Evolutionary conservation across 2,888 invertebrate species (phyloP).

Genomic region (Theodoxus fluviatilis): DNA sequence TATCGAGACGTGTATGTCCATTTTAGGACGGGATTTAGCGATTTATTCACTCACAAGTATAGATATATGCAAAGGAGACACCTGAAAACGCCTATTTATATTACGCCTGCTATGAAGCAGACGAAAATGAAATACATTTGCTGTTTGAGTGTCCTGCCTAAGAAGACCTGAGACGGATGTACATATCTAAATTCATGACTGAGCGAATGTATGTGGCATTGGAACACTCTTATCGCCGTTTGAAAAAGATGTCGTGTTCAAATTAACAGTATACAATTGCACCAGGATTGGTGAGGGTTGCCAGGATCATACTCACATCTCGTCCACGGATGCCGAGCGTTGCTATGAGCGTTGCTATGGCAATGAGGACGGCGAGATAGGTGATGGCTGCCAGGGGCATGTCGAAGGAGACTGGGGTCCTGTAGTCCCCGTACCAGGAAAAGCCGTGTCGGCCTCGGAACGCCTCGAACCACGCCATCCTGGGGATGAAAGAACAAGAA

Average conservation of each 20-base stretch:
- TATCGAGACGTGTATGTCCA: too few species aligned
- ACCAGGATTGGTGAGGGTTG: too few species aligned
- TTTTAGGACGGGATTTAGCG: too few species aligned
- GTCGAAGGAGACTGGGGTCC: slow-evolving; percentile 48
- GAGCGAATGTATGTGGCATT: neutral
- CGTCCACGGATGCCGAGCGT: slow-evolving; percentile 53
- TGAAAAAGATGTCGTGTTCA: too few species aligned
- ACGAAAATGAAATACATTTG: too few species aligned
- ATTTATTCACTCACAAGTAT: too few species aligned
- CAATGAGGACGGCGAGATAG: slow-evolving; percentile 49
- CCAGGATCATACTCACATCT: slow-evolving; percentile 41
- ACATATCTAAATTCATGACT: neutral
- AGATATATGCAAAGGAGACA: too few species aligned
- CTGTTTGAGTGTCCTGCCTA: too few species aligned
- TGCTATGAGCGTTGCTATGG: slow-evolving; percentile 49
- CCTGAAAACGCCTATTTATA: too few species aligned
- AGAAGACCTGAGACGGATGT: too few species aligned
- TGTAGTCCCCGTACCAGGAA: slow-evolving; percentile 45
- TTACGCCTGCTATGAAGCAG: too few species aligned
- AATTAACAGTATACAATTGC: too few species aligned
- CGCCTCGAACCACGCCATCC: slow-evolving; percentile 52
- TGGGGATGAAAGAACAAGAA: slow-evolving; percentile 31
- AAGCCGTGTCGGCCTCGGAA: slow-evolving; percentile 50
- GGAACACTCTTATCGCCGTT: neutral
- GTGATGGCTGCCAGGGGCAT: slow-evolving; percentile 45